These are phyloP conservation scores for Epinephelus malabaricus DNA, from an alignment of 2,797 vertebrate genomes.

Conservation along the genomic window DNA sequence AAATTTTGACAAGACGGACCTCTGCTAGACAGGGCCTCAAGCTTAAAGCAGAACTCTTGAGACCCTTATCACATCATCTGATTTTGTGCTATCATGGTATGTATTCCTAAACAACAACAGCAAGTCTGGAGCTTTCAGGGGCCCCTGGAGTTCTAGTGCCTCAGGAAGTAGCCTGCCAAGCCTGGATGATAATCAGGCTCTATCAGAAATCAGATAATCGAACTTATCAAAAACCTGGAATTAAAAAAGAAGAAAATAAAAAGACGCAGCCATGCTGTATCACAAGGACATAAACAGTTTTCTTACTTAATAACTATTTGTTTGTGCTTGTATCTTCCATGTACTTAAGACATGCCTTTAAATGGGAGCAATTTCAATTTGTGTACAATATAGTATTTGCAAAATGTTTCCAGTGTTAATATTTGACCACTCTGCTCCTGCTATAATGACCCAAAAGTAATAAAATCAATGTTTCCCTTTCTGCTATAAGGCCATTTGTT, in stretches of 20 bases:
- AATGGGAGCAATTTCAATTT: constrained; percentile 32
- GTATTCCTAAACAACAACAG: background rate
- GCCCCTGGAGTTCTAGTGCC: background rate
- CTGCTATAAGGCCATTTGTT: constrained; percentile 53
- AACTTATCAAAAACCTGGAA: background rate
- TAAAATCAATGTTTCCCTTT: constrained; percentile 55
- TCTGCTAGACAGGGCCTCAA: background rate
- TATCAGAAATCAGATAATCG: background rate
- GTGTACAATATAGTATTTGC: constrained; percentile 27
- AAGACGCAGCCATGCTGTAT: background rate
- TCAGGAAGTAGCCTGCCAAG: too few species aligned
- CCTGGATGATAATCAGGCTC: background rate
- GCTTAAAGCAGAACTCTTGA: background rate
- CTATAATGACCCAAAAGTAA: constrained; percentile 59
- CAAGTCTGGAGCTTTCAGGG: background rate
- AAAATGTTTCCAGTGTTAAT: constrained; percentile 42
- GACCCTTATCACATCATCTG: background rate
- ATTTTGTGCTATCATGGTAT: background rate
- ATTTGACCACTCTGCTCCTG: constrained; percentile 47
- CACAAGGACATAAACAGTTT: background rate
- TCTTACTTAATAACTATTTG: constrained; percentile 5
- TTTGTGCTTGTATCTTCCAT: constrained; percentile 14
- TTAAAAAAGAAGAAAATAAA: too few species aligned
- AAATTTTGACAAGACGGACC: background rate
- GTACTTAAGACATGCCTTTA: constrained; percentile 35